Base-by-base conservation (phyloP, 2,797 vertebrate species). In the Urophycis tenuis region DNA sequence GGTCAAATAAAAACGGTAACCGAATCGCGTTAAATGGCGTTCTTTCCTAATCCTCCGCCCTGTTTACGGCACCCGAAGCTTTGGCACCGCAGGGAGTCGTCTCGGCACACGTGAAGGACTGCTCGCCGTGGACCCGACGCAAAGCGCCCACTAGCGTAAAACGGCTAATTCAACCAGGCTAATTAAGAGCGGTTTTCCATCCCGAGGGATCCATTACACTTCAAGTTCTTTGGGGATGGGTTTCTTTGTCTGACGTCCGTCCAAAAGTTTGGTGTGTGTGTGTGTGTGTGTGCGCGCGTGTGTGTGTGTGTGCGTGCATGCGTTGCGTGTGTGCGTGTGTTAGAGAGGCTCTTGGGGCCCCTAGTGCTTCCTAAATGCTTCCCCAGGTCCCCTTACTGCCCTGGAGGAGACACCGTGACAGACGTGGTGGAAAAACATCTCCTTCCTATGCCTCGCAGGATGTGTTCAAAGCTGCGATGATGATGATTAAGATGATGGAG, bases 401-500 rank as follows among this genome's bases (percentile, higher is more conserved):
- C 83, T 86, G 83, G n/a, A 88, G 82, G 78, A 84, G 77, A 82
- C 75, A 64, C 53, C 53, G 53, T 2, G 72, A 73, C 74, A 69
- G 79, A 83, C 79, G 79, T 74, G 29, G 79, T 86, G 88, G 89
- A 91, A 91, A 91, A 88, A 75, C 72, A n/a, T 81, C 72, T 79
- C 22, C 83, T 81, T 60, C 22, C 1, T 60, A 74, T 33, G 45
- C 34, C 72, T 82, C 81, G 83, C 79, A 86, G 80, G 88, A 88
- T 81, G 81, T 53, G 49, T 81, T 82, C 79, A 84, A 83, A 45
- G 74, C 73, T 75, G 82, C 83, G 81, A 84, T 74, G 79, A 81
- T 53, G 49, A 60, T 60, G 53, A 60, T 60, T n/a, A 60, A n/a
- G 53, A 60, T 78, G 81, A 83, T 80, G 86, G 84, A 83, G 82